Conservation (phyloP, 2,797 vertebrate species). For the Brachymystax lenok region DNA sequence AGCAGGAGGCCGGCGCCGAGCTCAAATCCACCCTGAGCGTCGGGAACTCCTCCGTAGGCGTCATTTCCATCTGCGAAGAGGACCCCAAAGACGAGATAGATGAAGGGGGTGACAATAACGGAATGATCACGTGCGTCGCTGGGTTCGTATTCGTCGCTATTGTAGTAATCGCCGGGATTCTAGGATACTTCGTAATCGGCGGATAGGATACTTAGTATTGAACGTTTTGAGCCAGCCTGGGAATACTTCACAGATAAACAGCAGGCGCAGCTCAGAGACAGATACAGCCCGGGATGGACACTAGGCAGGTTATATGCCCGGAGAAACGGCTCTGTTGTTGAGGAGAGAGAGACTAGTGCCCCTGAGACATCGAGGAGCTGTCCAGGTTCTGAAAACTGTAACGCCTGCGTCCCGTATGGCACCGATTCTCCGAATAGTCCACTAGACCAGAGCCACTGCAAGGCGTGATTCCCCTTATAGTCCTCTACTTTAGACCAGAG, state of each 20-base stretch:
- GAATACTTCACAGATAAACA: slow-evolving; percentile 31
- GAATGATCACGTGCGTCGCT: slow-evolving; percentile 77
- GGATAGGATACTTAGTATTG: slow-evolving; percentile 86
- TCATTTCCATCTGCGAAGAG: slow-evolving; percentile 85
- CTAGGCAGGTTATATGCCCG: slow-evolving; percentile 16
- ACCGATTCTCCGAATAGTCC: too few species aligned
- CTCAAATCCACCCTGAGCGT: slow-evolving; percentile 86
- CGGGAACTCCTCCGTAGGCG: slow-evolving; percentile 85
- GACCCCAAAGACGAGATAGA: slow-evolving; percentile 78
- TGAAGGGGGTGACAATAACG: slow-evolving; percentile 50
- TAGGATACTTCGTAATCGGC: slow-evolving; percentile 91
- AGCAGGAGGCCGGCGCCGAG: slow-evolving; percentile 91
- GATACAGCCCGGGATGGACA: slow-evolving; percentile 27
- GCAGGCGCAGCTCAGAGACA: slow-evolving; percentile 27
- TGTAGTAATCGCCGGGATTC: slow-evolving; percentile 82
- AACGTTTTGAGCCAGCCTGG: slow-evolving; percentile 82
- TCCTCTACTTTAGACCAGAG: too few species aligned
- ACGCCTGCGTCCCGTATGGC: too few species aligned
- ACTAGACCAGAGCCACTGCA: too few species aligned
- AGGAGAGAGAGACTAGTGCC: slow-evolving; percentile 35
- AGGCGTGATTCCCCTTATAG: too few species aligned
- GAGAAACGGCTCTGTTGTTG: slow-evolving; percentile 33
- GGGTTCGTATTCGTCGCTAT: slow-evolving; percentile 86
- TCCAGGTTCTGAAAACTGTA: slow-evolving; percentile 37
- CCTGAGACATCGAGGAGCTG: slow-evolving; percentile 26